Evolutionary conservation across 2,888 invertebrate species (phyloP).

Genomic region (Limnephilus auricula): DNA sequence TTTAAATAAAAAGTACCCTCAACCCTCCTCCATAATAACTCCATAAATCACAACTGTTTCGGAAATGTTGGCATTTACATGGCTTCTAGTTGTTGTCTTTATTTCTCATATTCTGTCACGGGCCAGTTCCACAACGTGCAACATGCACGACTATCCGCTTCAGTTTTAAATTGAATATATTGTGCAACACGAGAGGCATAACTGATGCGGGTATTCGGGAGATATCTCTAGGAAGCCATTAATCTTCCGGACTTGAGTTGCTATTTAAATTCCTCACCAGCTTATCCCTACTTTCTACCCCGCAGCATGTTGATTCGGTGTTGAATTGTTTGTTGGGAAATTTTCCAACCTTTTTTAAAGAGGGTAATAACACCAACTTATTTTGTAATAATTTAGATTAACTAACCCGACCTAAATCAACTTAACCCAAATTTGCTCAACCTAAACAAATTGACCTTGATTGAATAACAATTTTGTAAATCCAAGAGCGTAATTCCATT

Average conservation of each 20-base stretch:
- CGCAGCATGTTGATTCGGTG: neutral
- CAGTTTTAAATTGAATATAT: conserved; percentile 41
- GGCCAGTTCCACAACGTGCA: neutral
- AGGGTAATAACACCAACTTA: neutral
- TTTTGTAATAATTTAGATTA: neutral
- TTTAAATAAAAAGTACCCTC: neutral
- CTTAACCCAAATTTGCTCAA: neutral
- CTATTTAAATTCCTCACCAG: neutral
- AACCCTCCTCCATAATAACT: neutral
- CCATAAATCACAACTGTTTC: neutral
- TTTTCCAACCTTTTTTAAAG: neutral
- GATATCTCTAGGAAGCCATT: conserved; percentile 8
- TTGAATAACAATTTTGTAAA: neutral
- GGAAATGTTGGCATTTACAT: neutral
- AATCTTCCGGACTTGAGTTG: conserved; percentile 23
- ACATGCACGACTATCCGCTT: neutral
- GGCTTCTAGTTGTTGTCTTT: neutral
- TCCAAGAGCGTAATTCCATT: too few relatives aligned
- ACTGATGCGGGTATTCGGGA: conserved; percentile 4
- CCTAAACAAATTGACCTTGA: neutral
- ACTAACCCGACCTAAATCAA: neutral
- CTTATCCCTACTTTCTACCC: neutral
- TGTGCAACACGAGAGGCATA: neutral
- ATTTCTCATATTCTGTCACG: neutral
- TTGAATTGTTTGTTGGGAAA: neutral